Base-by-base conservation (phyloP, 2,888 invertebrate genomes). In the Tribolium freemani region DNA sequence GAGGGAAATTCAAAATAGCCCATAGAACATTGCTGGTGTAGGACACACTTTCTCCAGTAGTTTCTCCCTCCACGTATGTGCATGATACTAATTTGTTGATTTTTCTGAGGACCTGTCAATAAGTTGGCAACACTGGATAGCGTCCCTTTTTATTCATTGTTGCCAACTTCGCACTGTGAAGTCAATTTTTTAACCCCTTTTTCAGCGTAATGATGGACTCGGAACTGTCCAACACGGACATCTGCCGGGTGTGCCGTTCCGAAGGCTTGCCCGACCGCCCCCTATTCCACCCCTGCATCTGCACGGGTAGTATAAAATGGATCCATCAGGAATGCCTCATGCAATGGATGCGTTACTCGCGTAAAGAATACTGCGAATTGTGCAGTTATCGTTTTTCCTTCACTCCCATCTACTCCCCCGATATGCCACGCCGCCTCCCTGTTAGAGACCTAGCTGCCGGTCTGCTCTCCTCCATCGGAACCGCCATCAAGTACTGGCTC, bases 321-420 rank as follows among this genome's bases (percentile, higher is more conserved):
- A 98, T 99, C 73, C 99, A 99, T 87, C 98, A 99, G 87, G 98
- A 99, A 85, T 98, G 99, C 87, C 90, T 99, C 75, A 94, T 98
- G 82, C 98, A 99, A 88, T 99, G 99, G 99, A 95, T 99, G 92
- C 93, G 98, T 77, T 99, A 99, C 87, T 98, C 98, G 75, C 92
- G 97, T 79, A 99, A 99, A 88, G 99, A 99, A 87, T 98, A 96
- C 85, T 99, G 99, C 88, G 99, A 99, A 87, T 88, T 99, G 76
- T 99, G 99, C 87, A 96, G 98, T 74, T 96, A 99, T 87, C 92
- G 96, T 73, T 99, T 99, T 87, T 96, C 97, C 2, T 99, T 99
- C 84, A 97, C 97, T 83, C 99, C 99, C 26, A 99, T 99, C 81
- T 99, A 99, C 87, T 97, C 98, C n/a, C 97, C 98, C 26, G 99